Conservation (phyloP, 2,797 vertebrate genomes). For the Hippoglossus hippoglossus region DNA sequence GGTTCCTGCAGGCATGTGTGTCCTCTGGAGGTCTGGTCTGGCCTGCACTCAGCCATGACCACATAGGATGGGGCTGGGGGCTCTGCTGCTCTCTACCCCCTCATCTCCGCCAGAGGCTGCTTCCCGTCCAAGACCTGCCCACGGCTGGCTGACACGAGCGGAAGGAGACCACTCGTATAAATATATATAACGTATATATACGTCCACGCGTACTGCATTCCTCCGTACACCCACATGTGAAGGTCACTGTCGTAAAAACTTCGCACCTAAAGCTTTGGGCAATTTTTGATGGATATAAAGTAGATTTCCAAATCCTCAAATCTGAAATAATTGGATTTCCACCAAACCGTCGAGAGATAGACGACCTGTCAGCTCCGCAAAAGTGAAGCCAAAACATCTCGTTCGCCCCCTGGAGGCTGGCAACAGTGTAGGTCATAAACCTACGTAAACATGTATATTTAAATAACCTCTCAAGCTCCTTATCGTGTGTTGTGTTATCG, state of each 20-base stretch:
- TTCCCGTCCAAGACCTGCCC: constrained; percentile 37
- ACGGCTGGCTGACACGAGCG: constrained; percentile 49
- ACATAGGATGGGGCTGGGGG: constrained; percentile 56
- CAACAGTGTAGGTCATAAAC: too few relatives aligned
- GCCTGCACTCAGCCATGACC: constrained; percentile 76
- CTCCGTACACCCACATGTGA: background rate
- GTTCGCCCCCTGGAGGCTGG: too few relatives aligned
- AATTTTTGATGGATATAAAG: background rate
- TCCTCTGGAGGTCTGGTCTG: constrained; percentile 73
- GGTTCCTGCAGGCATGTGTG: constrained; percentile 55
- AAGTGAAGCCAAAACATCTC: background rate
- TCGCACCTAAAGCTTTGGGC: too few relatives aligned
- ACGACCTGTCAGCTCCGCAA: too few relatives aligned
- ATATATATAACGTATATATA: background rate
- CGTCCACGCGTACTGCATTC: constrained; percentile 2
- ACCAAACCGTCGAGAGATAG: too few relatives aligned
- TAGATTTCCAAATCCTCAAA: constrained; percentile 5
- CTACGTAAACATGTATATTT: too few relatives aligned
- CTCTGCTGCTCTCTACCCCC: constrained; percentile 45
- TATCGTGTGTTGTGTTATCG: too few relatives aligned
- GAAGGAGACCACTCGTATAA: constrained; percentile 16
- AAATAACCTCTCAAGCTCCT: too few relatives aligned
- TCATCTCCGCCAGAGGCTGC: constrained; percentile 46
- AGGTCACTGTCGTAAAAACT: too few relatives aligned
- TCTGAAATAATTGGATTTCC: background rate